Evolutionary conservation across 2,113 vertebrate genomes (phyloP).

Genomic region (Axis porcinus): DNA sequence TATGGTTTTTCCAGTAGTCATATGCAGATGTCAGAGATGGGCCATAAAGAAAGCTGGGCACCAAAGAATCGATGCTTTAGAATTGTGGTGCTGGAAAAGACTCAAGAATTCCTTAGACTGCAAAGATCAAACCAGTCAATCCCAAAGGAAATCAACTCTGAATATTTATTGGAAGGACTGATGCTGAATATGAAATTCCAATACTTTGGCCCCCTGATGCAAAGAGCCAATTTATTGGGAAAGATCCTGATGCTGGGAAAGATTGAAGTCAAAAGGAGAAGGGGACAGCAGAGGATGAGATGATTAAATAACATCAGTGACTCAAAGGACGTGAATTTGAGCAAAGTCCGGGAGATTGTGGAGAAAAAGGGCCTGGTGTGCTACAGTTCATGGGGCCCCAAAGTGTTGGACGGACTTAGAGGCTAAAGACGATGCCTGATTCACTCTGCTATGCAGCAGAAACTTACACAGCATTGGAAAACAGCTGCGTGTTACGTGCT

Average conservation of each 20-base stretch:
- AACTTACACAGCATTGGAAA: neutral
- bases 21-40: neutral
- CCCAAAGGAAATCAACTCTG: neutral
- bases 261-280: neutral
- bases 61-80: neutral
- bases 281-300: neutral
- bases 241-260: neutral
- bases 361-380: neutral
- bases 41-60: neutral
- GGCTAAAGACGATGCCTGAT: neutral
- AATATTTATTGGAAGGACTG: neutral
- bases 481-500: fast-evolving
- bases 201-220: neutral
- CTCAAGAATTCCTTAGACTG: neutral
- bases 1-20: neutral
- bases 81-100: neutral
- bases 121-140: neutral
- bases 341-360: neutral
- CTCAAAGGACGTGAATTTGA: neutral
- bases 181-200: neutral
- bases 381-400: neutral
- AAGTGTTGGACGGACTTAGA: neutral
- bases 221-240: neutral
- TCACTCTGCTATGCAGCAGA: neutral
- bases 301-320: neutral